Percentiles rank a stretch among this genome's conserved stretches.
Conservation (phyloP, 64 coral and sea anemone genomes). For the Montipora efflorescens region DNA sequence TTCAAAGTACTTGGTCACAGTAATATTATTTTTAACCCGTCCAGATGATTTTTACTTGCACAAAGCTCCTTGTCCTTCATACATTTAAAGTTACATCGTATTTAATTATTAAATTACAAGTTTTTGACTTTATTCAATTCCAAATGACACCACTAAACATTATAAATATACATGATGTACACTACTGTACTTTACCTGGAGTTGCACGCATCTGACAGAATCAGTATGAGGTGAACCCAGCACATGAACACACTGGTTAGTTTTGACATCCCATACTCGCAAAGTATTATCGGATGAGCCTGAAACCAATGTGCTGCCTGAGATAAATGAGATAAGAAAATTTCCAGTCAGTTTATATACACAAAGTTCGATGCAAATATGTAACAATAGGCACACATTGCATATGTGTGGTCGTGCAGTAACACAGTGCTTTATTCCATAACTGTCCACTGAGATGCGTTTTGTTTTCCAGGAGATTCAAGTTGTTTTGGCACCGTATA, state of each 20-base stretch:
- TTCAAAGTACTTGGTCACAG: too few relatives aligned
- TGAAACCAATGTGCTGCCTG: slow-evolving; percentile 62
- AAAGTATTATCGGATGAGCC: slow-evolving; percentile 54
- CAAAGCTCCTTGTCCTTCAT: too few relatives aligned
- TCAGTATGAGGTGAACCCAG: slow-evolving; percentile 65
- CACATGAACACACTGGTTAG: slow-evolving; percentile 22
- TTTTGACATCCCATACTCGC: slow-evolving; percentile 63
- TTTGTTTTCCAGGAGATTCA: too few relatives aligned
- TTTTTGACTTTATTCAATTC: too few relatives aligned
- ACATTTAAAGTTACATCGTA: too few relatives aligned
- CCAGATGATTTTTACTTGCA: too few relatives aligned
- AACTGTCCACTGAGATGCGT: too few relatives aligned
- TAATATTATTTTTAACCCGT: too few relatives aligned
- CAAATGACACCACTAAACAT: neutral
- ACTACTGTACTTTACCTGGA: neutral
- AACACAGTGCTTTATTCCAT: too few relatives aligned
- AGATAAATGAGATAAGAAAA: neutral
- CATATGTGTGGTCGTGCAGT: too few relatives aligned
- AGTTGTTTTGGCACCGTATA: too few relatives aligned
- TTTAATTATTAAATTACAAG: too few relatives aligned
- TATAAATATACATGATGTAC: neutral
- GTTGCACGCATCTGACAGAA: slow-evolving; percentile 55
- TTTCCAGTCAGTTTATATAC: neutral
- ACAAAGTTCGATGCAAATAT: neutral
- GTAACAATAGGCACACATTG: neutral